These are phyloP conservation scores for Ridgeia piscesae DNA, from an alignment of 1,140 invertebrate species.

Conservation along the genomic window DNA sequence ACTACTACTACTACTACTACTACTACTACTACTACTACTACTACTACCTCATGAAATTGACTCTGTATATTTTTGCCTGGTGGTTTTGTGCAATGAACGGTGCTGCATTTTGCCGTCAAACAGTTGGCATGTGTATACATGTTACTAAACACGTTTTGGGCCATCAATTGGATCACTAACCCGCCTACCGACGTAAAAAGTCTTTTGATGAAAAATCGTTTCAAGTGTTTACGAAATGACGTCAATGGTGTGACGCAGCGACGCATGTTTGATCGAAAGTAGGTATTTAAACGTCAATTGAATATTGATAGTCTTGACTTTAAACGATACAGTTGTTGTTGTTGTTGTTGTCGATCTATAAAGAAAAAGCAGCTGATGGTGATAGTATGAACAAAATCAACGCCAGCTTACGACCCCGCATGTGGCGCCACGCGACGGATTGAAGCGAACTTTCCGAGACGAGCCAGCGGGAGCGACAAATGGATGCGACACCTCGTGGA, in stretches of 20 bases:
- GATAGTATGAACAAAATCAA: neutral
- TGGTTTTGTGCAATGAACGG: no score
- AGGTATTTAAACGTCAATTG: neutral
- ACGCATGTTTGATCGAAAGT: neutral
- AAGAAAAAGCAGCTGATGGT: neutral
- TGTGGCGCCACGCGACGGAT: neutral
- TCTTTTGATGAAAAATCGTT: neutral
- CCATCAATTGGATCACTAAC: neutral
- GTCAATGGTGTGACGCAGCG: neutral
- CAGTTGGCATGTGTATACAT: no score
- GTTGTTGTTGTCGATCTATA: neutral
- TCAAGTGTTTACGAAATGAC: neutral
- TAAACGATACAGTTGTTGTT: neutral
- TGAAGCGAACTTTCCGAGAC: neutral
- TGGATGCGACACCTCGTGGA: no score
- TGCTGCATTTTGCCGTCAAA: no score
- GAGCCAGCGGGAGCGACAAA: no score
- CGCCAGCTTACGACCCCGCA: neutral
- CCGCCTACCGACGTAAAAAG: neutral
- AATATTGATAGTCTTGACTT: neutral
- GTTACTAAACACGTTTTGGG: neutral
- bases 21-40: no score
- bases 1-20: no score
- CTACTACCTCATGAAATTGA: no score
- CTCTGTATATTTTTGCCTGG: no score